Evolutionary conservation across 2,797 vertebrate species (phyloP).

Genomic region (Esox masquinongy): DNA sequence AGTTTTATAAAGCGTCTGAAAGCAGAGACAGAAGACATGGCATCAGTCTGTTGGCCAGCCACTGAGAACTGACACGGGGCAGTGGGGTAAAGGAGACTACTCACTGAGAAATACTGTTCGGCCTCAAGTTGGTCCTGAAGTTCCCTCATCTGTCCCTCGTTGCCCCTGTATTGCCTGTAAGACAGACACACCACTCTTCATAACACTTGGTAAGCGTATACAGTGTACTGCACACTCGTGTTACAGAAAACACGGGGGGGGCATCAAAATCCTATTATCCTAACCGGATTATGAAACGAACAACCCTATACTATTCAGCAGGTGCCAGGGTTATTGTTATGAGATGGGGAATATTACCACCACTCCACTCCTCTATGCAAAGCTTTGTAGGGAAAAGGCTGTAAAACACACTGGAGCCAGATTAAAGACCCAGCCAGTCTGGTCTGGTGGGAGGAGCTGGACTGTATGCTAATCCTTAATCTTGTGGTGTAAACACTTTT

Average conservation of each 20-base stretch:
- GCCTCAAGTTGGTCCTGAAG: constrained; percentile 99
- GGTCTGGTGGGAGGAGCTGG: constrained; percentile 48
- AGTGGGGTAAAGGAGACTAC: no score
- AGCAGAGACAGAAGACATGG: background rate
- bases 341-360: constrained; percentile 19
- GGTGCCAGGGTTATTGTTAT: background rate
- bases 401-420: constrained; percentile 7
- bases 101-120: constrained; percentile 78
- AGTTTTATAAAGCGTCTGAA: constrained; percentile 99
- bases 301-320: background rate
- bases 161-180: constrained; percentile 93
- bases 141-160: constrained; percentile 99
- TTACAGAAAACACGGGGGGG: background rate
- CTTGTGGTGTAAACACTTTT: constrained; percentile 62
- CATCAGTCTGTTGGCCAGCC: constrained; percentile 29
- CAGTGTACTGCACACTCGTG: background rate
- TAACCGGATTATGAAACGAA: background rate
- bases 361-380: constrained; percentile 20
- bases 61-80: constrained; percentile 74
- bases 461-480: constrained; percentile 63
- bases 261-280: no score
- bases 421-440: constrained; percentile 45
- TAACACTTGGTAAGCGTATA: background rate
- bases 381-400: constrained; percentile 12
- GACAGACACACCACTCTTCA: constrained; percentile 10